Conservation (phyloP, 1,140 invertebrate species). For the Littorina saxatilis region DNA sequence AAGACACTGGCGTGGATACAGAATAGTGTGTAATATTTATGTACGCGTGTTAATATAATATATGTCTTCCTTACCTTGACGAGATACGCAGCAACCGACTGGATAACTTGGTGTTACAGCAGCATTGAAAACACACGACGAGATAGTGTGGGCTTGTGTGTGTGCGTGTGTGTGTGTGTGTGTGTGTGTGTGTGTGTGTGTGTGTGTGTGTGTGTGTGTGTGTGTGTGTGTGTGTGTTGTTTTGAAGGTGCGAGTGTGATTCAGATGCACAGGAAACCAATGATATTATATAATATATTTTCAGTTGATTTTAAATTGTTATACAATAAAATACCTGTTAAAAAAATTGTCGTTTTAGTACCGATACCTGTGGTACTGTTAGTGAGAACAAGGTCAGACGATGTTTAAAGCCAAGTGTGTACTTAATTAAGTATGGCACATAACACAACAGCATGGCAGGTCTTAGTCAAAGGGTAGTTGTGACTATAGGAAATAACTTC, state of each 20-base stretch:
- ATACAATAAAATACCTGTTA: background rate
- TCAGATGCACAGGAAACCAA: too few relatives aligned
- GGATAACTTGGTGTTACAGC: too few relatives aligned
- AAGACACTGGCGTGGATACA: background rate
- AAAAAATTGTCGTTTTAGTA: background rate
- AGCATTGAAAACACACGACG: background rate
- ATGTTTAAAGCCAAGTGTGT: background rate
- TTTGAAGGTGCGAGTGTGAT: too few relatives aligned
- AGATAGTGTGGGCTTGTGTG: background rate
- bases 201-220: background rate
- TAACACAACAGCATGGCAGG: too few relatives aligned
- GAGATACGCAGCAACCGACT: too few relatives aligned
- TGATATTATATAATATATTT: too few relatives aligned
- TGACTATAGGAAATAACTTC: too few relatives aligned
- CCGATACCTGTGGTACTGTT: background rate
- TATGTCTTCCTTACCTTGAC: too few relatives aligned
- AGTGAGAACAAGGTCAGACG: background rate
- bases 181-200: background rate
- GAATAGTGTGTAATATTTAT: too few relatives aligned
- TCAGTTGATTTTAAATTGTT: background rate
- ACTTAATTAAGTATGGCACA: too few relatives aligned
- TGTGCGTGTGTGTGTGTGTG: background rate
- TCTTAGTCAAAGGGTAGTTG: too few relatives aligned
- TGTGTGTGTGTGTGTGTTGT: constrained; percentile 9
- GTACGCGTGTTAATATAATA: too few relatives aligned